Conservation (phyloP, 2,797 vertebrate species). For the Hafferia zeledoni region DNA sequence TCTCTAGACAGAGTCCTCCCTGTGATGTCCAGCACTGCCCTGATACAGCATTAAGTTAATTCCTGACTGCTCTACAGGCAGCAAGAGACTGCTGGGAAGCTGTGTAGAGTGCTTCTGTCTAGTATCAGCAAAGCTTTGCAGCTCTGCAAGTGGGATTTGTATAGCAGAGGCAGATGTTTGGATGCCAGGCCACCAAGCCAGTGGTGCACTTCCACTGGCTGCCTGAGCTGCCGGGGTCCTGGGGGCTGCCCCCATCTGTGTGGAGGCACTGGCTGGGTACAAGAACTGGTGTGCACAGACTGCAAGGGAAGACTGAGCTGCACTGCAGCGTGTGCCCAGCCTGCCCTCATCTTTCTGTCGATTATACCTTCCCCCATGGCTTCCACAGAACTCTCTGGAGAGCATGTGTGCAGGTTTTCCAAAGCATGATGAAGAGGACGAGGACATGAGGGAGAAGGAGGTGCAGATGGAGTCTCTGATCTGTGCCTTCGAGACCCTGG, state of each 20-base stretch:
- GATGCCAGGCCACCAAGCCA: neutral
- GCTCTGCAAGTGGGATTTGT: accelerated
- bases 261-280: neutral
- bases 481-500: constrained; percentile 91
- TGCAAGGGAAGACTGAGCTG: neutral
- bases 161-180: neutral
- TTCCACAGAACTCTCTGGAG: constrained; percentile 83
- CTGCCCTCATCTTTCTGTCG: neutral
- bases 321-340: neutral
- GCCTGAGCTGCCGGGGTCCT: neutral
- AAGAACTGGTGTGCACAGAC: neutral
- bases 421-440: constrained; percentile 79
- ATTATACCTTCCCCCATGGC: neutral
- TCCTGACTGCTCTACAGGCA: neutral
- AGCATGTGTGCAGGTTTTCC: constrained; percentile 61
- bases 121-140: neutral
- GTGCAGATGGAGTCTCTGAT: constrained; percentile 88
- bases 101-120: neutral
- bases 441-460: constrained; percentile 85
- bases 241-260: accelerated
- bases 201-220: neutral
- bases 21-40: neutral
- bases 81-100: neutral
- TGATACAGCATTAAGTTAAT: neutral
- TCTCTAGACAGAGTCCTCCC: neutral